Evolutionary conservation across 2,888 invertebrate genomes (phyloP), one percentile per base, ranked within the genome.

Genomic region (Galeruca laticollis): DNA sequence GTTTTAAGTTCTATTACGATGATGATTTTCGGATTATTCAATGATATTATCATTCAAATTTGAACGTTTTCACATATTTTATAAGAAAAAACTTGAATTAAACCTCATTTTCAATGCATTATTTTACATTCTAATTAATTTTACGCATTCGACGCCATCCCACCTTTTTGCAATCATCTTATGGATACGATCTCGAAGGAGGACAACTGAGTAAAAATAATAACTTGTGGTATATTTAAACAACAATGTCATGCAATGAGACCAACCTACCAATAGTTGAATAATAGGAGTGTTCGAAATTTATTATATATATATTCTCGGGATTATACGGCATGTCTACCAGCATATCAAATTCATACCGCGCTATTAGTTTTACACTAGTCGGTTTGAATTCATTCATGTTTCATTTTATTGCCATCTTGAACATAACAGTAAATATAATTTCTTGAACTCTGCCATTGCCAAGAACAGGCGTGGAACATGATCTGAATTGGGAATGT

Each of bases 311-410:
- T 15, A 57, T 54, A 21, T 26, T 54, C 54, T 54, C 6, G 21
- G 20, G 13, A 43, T 26, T 13, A 9, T 49, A 49, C 49, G 20
- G 15, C 49, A 37, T 13, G 49, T 49, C 49, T 35, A 62, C 31
- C 52, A 31, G 40, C 37, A 54, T 37, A 37, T 63, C 54, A 62
- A 51, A 62, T 52, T 62, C 35, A 63, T 63, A 54, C 31, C 6
- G 20, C 11, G 54, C 40, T 56, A 56, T 63, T 63, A 54, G 63
- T 63, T 56, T 18, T 20, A 63, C 51, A 56, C 40, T 26, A 63
- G 63, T 37, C n/a, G 40, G 52, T 63, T 63, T 63, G 54, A 40
- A 54, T 54, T 63, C 40, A 63, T 63, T 63, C 54, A 63, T 63
- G 54, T 56, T 63, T 8, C 51, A 52, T 62, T 62, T 33, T 62